A percentile compares a stretch with the other conserved stretches of the same genome.
These are phyloP conservation scores for Elephas maximus DNA, from an alignment of 2,113 vertebrate species.

Conservation along the genomic window DNA sequence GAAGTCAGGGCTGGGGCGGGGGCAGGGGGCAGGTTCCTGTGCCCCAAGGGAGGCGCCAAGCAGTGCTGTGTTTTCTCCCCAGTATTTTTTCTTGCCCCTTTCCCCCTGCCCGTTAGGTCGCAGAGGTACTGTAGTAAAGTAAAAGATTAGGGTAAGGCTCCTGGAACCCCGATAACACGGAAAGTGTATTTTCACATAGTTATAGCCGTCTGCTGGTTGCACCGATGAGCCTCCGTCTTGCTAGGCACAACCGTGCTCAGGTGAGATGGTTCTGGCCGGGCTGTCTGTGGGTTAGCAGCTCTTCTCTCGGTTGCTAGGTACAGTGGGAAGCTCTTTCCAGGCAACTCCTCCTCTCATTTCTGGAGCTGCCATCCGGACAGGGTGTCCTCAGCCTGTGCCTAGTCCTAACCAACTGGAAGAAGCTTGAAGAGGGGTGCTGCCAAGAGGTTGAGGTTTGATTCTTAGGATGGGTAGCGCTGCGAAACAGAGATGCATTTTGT, in stretches of 20 bases:
- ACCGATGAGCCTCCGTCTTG: background rate
- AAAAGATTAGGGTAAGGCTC: conserved; percentile 70
- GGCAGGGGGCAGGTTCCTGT: conserved; percentile 15
- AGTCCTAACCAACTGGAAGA: background rate
- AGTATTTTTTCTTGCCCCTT: conserved; percentile 31
- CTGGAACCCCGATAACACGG: conserved; percentile 55
- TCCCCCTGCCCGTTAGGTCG: conserved; percentile 43
- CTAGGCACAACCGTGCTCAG: background rate
- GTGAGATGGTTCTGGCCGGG: background rate
- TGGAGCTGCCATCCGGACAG: background rate
- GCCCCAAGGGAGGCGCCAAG: conserved; percentile 52
- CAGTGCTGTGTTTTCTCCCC: conserved; percentile 59
- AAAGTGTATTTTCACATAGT: conserved; percentile 68
- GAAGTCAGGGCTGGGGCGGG: background rate
- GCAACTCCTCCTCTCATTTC: background rate
- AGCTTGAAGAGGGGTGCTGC: background rate
- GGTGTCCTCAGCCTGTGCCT: background rate
- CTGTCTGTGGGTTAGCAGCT: fast-evolving
- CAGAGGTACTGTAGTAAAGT: conserved; percentile 72
- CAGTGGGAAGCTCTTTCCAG: background rate
- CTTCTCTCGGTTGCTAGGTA: background rate
- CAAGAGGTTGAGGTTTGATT: background rate
- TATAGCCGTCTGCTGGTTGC: conserved; percentile 61
- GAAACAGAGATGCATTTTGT: background rate
- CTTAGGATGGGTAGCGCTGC: background rate